Evolutionary conservation across 2,113 vertebrate genomes (phyloP), one percentile per base, ranked within the genome.

Genomic region (Menidia beryllina): DNA sequence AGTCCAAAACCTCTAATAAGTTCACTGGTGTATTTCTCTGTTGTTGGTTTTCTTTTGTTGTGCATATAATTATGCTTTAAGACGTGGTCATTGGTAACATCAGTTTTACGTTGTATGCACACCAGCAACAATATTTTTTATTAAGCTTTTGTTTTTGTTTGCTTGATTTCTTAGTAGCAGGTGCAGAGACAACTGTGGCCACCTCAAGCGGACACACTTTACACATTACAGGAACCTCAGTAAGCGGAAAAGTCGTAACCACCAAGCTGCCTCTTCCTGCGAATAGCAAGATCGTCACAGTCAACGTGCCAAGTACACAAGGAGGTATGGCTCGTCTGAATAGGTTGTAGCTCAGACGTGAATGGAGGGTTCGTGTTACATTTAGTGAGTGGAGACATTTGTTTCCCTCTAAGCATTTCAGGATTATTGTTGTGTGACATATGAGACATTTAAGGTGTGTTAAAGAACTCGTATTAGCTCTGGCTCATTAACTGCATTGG

Each of bases 261-360:
- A 86, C 94, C 78, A 99, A 98, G 93, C 93, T 99, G 89, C 97
- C 97, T 36, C 95, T 99, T 87, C 96, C 97, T 69, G 96, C 96
- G 94, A 99, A 98, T 95, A 99, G 98, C 96, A 99, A 98, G 95
- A 97, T 99, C 89, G 96, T 99, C 93, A 96, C 97, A 74, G 95
- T 98, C 91, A 98, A 98, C 85, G 95, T 99, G 90, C 97, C 97
- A 89, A 95, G 95, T 87, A 96, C 97, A 27, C 97, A 98, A 97
- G 97, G 96, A 98, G 98, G 97, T 98, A 96, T 78, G 89, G 82
- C 83, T 92, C 54, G n/a, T 73, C 78, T 86, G 79, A 72, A 43
- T 50, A 61, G 69, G 41, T 75, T 57, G 55, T 61, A 82, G 72
- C 58, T 75, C 27, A 26, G 53, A 65, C 34, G 54, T 10, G 51